A percentile compares a stretch with the other conserved stretches of the same genome.
Evolutionary conservation across 1,140 invertebrate genomes (phyloP).

Genomic region (Dolichoris vasculosae): DNA sequence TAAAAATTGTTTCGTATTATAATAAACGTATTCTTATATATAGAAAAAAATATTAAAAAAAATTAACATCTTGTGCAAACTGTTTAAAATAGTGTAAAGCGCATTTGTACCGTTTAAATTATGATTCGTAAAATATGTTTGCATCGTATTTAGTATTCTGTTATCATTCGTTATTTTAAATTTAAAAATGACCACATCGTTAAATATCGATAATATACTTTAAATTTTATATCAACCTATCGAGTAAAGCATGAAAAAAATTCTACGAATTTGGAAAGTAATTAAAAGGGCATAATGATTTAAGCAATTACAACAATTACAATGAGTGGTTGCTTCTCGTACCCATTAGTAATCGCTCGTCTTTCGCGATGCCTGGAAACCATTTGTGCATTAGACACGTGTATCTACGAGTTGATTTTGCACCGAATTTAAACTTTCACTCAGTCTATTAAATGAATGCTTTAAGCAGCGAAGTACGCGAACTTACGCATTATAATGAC

Average conservation of each 20-base stretch:
- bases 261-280: neutral
- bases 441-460: neutral
- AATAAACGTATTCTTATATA: too few relatives aligned
- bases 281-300: neutral
- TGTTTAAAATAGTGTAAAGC: too few relatives aligned
- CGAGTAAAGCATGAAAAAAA: neutral
- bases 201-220: too few relatives aligned
- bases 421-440: neutral
- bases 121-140: too few relatives aligned
- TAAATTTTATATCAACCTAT: neutral
- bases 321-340: neutral
- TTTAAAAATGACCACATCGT: too few relatives aligned
- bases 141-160: too few relatives aligned
- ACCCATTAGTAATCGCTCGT: neutral
- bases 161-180: too few relatives aligned
- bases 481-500: constrained; percentile 2
- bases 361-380: neutral
- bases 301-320: neutral
- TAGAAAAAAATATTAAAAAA: too few relatives aligned
- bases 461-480: neutral
- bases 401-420: neutral
- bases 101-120: too few relatives aligned
- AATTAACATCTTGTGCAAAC: too few relatives aligned
- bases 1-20: too few relatives aligned
- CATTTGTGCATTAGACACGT: neutral